A percentile compares a stretch with the other conserved stretches of the same genome.
These are phyloP conservation scores for Podiceps cristatus DNA, from an alignment of 2,113 vertebrate species.

Conservation along the genomic window DNA sequence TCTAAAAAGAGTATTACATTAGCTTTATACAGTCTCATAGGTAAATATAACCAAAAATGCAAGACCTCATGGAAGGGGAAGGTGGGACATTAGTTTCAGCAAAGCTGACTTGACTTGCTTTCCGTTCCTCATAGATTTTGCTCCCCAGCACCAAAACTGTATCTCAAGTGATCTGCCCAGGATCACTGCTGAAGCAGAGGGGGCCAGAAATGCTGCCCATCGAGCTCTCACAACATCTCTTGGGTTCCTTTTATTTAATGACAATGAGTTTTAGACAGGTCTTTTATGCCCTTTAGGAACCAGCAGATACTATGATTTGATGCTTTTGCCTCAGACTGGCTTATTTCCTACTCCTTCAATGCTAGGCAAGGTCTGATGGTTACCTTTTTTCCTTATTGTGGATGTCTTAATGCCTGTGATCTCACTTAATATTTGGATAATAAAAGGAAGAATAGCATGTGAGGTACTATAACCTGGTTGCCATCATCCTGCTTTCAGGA, in stretches of 20 bases:
- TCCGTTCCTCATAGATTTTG: not conserved
- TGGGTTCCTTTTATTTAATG: not conserved
- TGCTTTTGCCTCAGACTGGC: not conserved
- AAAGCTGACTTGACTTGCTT: not conserved
- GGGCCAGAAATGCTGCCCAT: not conserved
- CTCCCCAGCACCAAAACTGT: not conserved
- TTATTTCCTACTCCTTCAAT: not conserved
- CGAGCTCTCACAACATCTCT: not conserved
- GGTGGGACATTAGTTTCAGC: not conserved
- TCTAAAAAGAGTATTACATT: not conserved
- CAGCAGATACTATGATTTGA: not conserved
- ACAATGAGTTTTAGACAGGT: not conserved
- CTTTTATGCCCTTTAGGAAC: not conserved
- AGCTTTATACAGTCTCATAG: not conserved
- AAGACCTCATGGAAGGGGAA: not conserved
- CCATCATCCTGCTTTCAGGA: not conserved
- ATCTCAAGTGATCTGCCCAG: not conserved
- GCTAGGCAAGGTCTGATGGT: not conserved
- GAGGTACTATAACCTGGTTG: not conserved
- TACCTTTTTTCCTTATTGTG: not conserved
- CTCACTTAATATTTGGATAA: not conserved
- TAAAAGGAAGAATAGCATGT: not conserved
- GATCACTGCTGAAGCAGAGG: not conserved
- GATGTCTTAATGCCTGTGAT: not conserved
- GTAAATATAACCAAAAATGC: not conserved